Evolutionary conservation across 1,140 invertebrate species (phyloP).

Genomic region (Pseudomyrmex concolor): DNA sequence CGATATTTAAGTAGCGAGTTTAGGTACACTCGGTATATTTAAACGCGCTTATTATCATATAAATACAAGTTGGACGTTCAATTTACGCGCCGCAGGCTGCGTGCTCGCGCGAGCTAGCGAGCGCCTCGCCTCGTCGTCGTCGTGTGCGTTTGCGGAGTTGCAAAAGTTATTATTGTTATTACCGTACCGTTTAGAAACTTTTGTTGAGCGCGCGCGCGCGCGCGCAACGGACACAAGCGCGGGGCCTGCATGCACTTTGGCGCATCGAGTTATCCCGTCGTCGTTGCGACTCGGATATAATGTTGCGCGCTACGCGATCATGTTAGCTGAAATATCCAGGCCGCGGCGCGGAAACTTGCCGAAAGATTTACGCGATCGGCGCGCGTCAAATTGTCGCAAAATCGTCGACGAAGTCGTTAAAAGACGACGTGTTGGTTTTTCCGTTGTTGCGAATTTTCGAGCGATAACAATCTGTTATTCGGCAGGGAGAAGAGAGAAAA

Average conservation of each 20-base stretch:
- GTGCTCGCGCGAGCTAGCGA: constrained; percentile 22
- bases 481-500: too few relatives aligned
- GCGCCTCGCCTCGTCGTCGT: constrained; percentile 16
- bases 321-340: constrained; percentile 42
- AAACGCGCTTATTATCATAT: constrained; percentile 86
- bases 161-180: constrained; percentile 86
- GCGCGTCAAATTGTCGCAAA: too few relatives aligned
- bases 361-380: constrained; percentile 51
- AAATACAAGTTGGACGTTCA: constrained; percentile 86
- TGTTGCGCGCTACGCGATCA: constrained; percentile 39
- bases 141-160: constrained; percentile 79
- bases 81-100: constrained; percentile 82
- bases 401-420: constrained; percentile 2
- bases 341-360: constrained; percentile 27
- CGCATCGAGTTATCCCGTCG: constrained; percentile 51
- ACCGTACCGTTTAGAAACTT: constrained; percentile 85
- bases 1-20: constrained; percentile 85
- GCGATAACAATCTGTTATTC: neutral
- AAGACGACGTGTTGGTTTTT: neutral
- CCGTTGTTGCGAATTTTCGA: neutral
- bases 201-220: constrained; percentile 78
- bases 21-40: constrained; percentile 84
- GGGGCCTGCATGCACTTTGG: constrained; percentile 61
- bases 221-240: constrained; percentile 75
- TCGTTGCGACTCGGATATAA: constrained; percentile 53